Base-by-base conservation (phyloP, 2,113 vertebrate species). In the Oxyura jamaicensis region DNA sequence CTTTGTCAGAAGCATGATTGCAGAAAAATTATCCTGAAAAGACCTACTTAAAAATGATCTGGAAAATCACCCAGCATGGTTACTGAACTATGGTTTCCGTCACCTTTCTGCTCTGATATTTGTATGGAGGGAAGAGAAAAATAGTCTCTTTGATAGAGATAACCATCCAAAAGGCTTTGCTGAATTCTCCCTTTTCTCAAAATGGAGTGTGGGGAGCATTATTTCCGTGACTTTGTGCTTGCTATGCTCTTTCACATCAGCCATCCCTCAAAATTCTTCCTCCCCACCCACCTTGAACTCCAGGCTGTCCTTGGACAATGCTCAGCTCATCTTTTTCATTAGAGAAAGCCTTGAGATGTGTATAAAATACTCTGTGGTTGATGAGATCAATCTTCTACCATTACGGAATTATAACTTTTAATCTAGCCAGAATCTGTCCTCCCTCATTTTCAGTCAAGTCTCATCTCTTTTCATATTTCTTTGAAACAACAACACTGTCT, bases 1-100 rank as follows among this genome's bases (percentile, higher is more conserved):
- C 86, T 96, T 95, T 95, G 91, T 97, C 88, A 73, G 73, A 95
- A 90, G 87, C 93, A 78, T 94, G 97, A 97, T 89, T 92, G 94
- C 82, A 92, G 91, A 91, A 95, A 97, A 97, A 96, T 93, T 96
- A 96, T 94, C 95, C 93, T 93, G 94, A 85, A 97, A 97, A 95
- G 93, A 93, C 83, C 87, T 94, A 69, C 96, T 97, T 97, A 86
- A 93, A 96, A 94, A 92, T 80, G 69, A 88, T 93, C 96, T 55
- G 94, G 96, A 95, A 97, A 92, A 94, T 96, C 96, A 83, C n/a
- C 85, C 82, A 77, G 95, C 1, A 4, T 39, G 55, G 86, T 86
- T 79, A n/a, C 44, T 35, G 55, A 55, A 35, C 18, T 23, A 7
- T 50, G 62, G 31, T 72, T 89, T 91, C 73, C 2, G 41, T 94